These are phyloP conservation scores for Neodiprion fabricii DNA, from an alignment of 1,140 invertebrate species.

Conservation along the genomic window DNA sequence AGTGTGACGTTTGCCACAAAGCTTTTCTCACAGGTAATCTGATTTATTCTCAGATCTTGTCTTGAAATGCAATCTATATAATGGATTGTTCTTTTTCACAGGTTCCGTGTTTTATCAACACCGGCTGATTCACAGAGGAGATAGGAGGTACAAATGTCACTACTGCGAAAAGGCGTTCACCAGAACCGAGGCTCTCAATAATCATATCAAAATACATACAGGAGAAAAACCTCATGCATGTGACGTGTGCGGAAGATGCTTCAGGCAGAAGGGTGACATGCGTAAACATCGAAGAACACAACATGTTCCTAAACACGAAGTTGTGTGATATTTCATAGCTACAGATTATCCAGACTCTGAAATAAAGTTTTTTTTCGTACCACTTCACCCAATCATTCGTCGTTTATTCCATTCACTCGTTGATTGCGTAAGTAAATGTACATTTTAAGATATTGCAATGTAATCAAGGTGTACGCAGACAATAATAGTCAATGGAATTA, in stretches of 20 bases:
- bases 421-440: no score
- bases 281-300: conserved; percentile 68
- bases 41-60: no score
- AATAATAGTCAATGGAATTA: no score
- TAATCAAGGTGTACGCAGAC: no score
- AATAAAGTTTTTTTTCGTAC: no score
- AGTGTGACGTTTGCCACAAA: conserved; percentile 74
- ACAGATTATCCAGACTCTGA: no score
- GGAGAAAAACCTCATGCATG: conserved; percentile 75
- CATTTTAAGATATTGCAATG: no score
- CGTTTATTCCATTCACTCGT: no score
- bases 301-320: conserved; percentile 38
- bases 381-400: no score
- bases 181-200: conserved; percentile 66
- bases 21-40: conserved; percentile 67
- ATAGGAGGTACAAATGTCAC: conserved; percentile 78
- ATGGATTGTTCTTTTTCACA: conserved; percentile 65
- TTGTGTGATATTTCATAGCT: not conserved
- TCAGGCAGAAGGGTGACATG: conserved; percentile 67
- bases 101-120: conserved; percentile 77
- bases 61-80: no score
- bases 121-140: conserved; percentile 80
- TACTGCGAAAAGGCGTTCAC: conserved; percentile 66
- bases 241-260: conserved; percentile 70
- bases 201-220: conserved; percentile 73